Conservation (phyloP, 2,888 invertebrate genomes). For the Drosophila dives region DNA sequence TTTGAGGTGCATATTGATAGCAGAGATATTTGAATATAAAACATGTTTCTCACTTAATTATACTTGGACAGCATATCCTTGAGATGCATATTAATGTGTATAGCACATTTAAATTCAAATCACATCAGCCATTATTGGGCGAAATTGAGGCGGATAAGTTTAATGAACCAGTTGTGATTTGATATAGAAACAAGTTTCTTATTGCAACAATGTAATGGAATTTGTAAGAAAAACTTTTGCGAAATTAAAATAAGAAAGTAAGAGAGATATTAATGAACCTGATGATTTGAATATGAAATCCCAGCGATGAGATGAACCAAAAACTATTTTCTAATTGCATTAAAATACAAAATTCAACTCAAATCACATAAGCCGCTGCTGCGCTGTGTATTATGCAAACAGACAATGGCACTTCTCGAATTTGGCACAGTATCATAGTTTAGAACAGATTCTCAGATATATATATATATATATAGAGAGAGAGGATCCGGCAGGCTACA, state of each 20-base stretch:
- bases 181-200: constrained; percentile 25
- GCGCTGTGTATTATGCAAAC: not conserved
- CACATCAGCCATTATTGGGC: not conserved
- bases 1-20: not conserved
- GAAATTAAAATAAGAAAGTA: not conserved
- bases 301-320: constrained; percentile 1
- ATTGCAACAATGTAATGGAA: constrained; percentile 28
- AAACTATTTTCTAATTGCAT: constrained; percentile 25
- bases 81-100: not conserved
- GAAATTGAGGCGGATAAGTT: constrained; percentile 19
- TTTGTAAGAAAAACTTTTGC: constrained; percentile 11
- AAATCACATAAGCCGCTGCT: not conserved
- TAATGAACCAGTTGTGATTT: constrained; percentile 30
- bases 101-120: constrained; percentile 3
- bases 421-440: constrained; percentile 44
- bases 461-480: not conserved
- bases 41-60: not conserved
- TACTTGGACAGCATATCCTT: not conserved
- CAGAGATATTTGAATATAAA: not conserved
- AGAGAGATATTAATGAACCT: constrained; percentile 28
- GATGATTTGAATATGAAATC: constrained; percentile 23
- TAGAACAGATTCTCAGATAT: constrained; percentile 32
- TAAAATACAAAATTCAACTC: constrained; percentile 22
- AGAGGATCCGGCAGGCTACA: not conserved
- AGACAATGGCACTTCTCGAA: constrained; percentile 5